Conservation (phyloP, 2,113 vertebrate species). For the Plestiodon gilberti region DNA sequence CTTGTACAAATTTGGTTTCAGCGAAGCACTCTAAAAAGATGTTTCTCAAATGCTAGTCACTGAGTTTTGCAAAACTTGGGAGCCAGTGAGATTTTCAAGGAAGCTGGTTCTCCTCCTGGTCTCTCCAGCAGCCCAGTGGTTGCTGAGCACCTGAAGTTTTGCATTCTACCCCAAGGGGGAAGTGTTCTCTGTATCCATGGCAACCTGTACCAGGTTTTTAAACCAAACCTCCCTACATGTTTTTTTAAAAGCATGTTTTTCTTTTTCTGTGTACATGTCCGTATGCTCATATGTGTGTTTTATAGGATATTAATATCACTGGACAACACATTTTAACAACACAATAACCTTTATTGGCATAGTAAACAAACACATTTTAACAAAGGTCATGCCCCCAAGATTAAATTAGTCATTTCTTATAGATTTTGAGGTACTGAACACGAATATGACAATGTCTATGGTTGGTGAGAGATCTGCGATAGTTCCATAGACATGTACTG, state of each 20-base stretch:
- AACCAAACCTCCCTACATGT: not conserved
- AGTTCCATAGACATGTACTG: no score
- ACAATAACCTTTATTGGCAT: no score
- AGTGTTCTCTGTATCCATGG: not conserved
- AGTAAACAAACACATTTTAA: no score
- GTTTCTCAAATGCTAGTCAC: fast-evolving
- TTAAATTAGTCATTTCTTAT: no score
- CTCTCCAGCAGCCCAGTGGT: not conserved
- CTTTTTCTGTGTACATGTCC: no score
- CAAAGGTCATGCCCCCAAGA: no score
- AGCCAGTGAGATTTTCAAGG: not conserved
- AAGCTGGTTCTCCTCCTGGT: not conserved
- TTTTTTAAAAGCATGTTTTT: not conserved
- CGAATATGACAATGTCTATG: no score
- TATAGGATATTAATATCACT: not conserved
- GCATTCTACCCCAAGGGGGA: not conserved
- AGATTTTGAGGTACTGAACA: no score
- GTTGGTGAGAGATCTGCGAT: no score
- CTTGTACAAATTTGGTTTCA: conserved; percentile 7
- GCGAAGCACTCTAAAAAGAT: conserved; percentile 25
- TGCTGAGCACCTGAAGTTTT: not conserved
- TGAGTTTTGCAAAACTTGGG: not conserved
- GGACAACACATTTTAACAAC: no score
- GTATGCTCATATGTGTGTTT: no score
- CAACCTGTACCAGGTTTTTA: not conserved